These are phyloP conservation scores for Molorchus minor DNA, from an alignment of 2,888 invertebrate genomes.

Conservation along the genomic window DNA sequence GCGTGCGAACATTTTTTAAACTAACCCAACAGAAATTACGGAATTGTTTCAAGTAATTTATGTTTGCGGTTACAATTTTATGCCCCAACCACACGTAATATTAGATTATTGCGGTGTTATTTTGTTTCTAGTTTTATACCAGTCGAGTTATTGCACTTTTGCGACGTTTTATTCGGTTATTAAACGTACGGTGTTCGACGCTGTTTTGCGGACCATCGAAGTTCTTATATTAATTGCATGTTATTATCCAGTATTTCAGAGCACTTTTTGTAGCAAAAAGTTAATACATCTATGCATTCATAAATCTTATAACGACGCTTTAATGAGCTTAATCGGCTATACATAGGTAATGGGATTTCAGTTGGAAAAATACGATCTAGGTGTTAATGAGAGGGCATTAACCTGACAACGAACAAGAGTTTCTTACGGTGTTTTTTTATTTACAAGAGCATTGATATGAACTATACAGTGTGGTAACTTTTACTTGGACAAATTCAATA, in stretches of 20 bases:
- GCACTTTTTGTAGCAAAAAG: too few relatives aligned
- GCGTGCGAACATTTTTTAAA: background rate
- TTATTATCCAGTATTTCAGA: background rate
- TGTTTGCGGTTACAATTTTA: conserved; percentile 28
- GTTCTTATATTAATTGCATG: conserved; percentile 1
- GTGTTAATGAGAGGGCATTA: too few relatives aligned
- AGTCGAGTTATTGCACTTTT: conserved; percentile 28
- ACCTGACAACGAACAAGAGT: too few relatives aligned
- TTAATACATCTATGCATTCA: too few relatives aligned
- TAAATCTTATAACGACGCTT: too few relatives aligned
- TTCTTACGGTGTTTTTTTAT: too few relatives aligned
- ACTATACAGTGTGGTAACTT: too few relatives aligned
- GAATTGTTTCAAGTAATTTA: conserved; percentile 21
- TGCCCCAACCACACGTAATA: conserved; percentile 33
- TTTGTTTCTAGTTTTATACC: conserved; percentile 20
- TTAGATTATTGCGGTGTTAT: conserved; percentile 30
- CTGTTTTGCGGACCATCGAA: conserved; percentile 1
- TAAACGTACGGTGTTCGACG: conserved; percentile 10
- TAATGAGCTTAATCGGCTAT: too few relatives aligned
- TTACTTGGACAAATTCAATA: too few relatives aligned
- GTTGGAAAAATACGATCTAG: too few relatives aligned
- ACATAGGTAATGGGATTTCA: too few relatives aligned
- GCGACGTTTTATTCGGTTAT: conserved; percentile 23
- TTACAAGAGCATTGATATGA: too few relatives aligned
- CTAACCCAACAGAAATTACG: background rate